Evolutionary conservation across 2,797 vertebrate species (phyloP).

Genomic region (Eleutherodactylus coqui): DNA sequence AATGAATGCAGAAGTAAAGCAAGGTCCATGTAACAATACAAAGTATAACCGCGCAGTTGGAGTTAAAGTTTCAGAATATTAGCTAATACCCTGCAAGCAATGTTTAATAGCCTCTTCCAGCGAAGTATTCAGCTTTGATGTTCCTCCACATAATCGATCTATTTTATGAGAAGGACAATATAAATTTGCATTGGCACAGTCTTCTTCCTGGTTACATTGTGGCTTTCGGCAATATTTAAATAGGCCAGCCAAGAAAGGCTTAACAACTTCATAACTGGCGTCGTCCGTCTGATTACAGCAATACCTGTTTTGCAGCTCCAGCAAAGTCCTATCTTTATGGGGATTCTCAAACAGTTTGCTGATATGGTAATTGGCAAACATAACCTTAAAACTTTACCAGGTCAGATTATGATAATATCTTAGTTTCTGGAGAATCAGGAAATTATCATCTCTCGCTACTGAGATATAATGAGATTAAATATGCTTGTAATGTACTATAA

Average conservation of each 20-base stretch:
- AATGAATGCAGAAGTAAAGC: not conserved
- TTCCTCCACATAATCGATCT: not conserved
- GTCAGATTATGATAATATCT: not conserved
- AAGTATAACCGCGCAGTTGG: not conserved
- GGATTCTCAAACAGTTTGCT: not conserved
- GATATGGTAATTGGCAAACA: slow-evolving; percentile 5
- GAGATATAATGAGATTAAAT: not conserved
- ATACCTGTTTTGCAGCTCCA: not conserved
- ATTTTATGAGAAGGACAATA: not conserved
- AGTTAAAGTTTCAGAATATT: not conserved
- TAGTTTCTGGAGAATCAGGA: not conserved
- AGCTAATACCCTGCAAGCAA: not conserved
- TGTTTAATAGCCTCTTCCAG: not conserved
- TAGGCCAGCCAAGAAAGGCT: not conserved
- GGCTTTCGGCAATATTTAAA: not conserved
- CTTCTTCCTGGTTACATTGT: slow-evolving; percentile 23
- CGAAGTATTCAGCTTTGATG: slow-evolving; percentile 1
- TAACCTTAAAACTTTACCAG: not conserved
- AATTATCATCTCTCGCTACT: not conserved
- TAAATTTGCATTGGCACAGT: slow-evolving; percentile 36
- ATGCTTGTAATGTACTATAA: too few relatives aligned
- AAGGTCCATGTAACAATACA: not conserved
- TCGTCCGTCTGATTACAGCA: not conserved
- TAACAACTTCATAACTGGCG: not conserved
- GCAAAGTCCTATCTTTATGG: not conserved